Evolutionary conservation across 37 sponge, comb jelly and placozoan genomes (phyloP), one percentile per base, ranked within the genome.

Genomic region (Spongia lamella): DNA sequence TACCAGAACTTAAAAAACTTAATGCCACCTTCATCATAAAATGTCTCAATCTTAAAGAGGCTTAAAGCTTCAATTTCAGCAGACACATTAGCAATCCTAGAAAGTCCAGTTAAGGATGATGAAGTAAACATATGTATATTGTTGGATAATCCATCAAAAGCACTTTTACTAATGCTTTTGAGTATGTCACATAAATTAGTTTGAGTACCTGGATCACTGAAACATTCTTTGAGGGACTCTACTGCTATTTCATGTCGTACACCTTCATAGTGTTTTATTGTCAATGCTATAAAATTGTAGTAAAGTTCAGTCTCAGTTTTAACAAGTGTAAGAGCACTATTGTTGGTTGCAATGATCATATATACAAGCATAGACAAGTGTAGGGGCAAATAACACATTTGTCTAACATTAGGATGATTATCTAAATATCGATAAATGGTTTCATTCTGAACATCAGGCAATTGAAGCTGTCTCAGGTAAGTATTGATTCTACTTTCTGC

Each of bases 381-480:
- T 9, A 83, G 61, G 16, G 83, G 83, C 27, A 83, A 52, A 50
- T 83, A 83, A 17, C 83, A 83, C 83, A 83, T 83, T 19, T 53
- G 56, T 20, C 7, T 26, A 2, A 83, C 50, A 24, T 83, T 83
- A 7, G 76, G 83, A 37, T 75, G 83, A 20, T 54, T 35, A 3
- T 66, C 20, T 7, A 83, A 47, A 62, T 75, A 83, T 57, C 40
- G 38, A n/a, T n/a, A n/a, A 25, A 35, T 33, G 16, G 75, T 61
- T 7, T 33, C 50, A 20, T 37, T 32, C 19, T 76, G 68, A 37
- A 59, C 60, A 3, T 11, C 31, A 5, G 68, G 76, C 11, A 56
- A 13, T 7, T 61, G 27, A 37, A 39, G 40, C 11, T 64, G 6
- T 20, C 14, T 17, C 53, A 83, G 57, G 47, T 83, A 83, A 31